phyloP scores from a whole-genome alignment of 2,888 invertebrate genomes.

The Ophion ventricosus region DNA sequence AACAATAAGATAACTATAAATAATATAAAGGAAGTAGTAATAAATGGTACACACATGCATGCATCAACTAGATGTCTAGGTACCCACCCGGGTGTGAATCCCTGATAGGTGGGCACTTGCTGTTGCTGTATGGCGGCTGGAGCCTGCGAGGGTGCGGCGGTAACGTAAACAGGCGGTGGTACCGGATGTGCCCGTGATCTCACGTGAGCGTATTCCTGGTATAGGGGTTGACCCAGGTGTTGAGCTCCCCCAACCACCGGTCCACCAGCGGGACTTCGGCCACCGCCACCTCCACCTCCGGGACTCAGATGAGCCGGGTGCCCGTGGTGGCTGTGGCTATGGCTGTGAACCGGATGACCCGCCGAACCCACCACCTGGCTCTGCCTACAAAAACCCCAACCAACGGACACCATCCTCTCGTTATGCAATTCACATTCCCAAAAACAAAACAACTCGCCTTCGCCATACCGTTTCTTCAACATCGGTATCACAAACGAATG shows the following conservation, averaged over 20 bases:
- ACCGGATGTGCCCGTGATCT: slow-evolving; percentile 83
- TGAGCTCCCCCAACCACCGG: slow-evolving; percentile 84
- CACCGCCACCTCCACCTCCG: slow-evolving; percentile 75
- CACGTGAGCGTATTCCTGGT: slow-evolving; percentile 85
- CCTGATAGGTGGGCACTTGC: slow-evolving; percentile 83
- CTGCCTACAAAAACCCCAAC: slow-evolving; percentile 78
- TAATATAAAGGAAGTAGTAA: slow-evolving; percentile 69
- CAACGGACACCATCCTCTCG: slow-evolving; percentile 25
- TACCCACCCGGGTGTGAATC: slow-evolving; percentile 83
- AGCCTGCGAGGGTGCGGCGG: slow-evolving; percentile 84
- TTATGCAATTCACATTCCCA: slow-evolving; percentile 5
- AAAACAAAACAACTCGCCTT: slow-evolving; percentile 1
- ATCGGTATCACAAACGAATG: neutral
- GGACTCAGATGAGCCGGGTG: slow-evolving; percentile 80
- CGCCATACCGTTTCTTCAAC: neutral
- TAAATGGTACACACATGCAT: slow-evolving; percentile 83
- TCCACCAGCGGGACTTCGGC: slow-evolving; percentile 79
- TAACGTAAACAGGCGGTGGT: slow-evolving; percentile 89
- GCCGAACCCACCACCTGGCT: slow-evolving; percentile 82
- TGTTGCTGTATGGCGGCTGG: slow-evolving; percentile 81
- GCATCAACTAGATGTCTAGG: slow-evolving; percentile 83
- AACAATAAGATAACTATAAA: slow-evolving; percentile 56
- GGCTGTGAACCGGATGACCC: slow-evolving; percentile 79
- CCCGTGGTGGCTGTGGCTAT: slow-evolving; percentile 80
- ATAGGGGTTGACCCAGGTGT: slow-evolving; percentile 86